Percentiles rank a stretch among this genome's conserved stretches.
Evolutionary conservation across 2,797 vertebrate genomes (phyloP).

Genomic region (Hippopotamyrus pictus): DNA sequence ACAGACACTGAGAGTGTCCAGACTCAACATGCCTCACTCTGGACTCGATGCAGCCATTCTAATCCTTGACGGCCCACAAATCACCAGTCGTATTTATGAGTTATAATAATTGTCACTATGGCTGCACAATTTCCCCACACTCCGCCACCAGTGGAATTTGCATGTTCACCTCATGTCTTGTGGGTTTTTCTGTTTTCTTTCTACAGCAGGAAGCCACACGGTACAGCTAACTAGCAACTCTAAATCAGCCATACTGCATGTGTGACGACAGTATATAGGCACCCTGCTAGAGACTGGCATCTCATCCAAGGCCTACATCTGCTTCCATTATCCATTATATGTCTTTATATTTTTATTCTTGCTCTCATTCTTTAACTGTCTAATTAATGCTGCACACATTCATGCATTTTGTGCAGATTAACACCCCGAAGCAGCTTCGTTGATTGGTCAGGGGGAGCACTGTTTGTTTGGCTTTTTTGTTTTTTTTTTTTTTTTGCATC

Average conservation of each 20-base stretch:
- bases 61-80: not conserved
- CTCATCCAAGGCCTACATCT: not conserved
- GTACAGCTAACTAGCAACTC: not conserved
- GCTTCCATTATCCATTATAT: not conserved
- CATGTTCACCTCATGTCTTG: not conserved
- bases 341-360: not conserved
- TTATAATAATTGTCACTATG: not conserved
- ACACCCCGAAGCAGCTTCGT: not conserved
- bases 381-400: not conserved
- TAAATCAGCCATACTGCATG: not conserved
- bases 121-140: not conserved
- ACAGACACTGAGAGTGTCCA: not conserved
- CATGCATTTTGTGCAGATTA: not conserved
- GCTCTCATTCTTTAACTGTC: not conserved
- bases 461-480: not conserved
- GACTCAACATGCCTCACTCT: not conserved
- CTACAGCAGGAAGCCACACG: not conserved
- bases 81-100: not conserved
- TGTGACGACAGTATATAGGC: not conserved
- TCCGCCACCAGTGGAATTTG: not conserved
- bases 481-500: not conserved
- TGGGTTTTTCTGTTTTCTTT: not conserved
- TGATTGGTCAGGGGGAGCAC: not conserved
- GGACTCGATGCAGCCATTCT: not conserved
- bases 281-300: not conserved